These are phyloP conservation scores for Panthera leo DNA, from an alignment of 2,113 vertebrate genomes.

Conservation along the genomic window DNA sequence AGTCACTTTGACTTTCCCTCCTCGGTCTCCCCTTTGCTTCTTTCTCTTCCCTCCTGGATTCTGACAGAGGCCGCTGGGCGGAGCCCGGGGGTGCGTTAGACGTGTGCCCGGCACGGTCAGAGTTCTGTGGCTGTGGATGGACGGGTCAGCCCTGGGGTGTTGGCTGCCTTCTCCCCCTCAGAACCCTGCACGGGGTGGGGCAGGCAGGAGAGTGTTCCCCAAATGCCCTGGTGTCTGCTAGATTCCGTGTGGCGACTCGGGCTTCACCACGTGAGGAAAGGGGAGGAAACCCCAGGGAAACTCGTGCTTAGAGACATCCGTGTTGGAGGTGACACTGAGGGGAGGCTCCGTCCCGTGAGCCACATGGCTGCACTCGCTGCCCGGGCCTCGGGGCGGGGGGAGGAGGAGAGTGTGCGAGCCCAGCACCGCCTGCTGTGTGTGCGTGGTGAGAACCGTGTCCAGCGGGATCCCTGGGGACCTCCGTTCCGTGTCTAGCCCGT, in stretches of 20 bases:
- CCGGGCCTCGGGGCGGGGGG: rapidly evolving
- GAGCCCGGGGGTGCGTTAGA: rapidly evolving
- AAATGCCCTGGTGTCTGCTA: rapidly evolving
- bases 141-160: not conserved
- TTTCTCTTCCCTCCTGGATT: not conserved
- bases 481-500: rapidly evolving
- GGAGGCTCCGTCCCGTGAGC: rapidly evolving
- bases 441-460: not conserved
- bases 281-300: not conserved
- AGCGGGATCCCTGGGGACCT: not conserved
- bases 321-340: rapidly evolving
- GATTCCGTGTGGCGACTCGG: rapidly evolving
- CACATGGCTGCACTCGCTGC: rapidly evolving
- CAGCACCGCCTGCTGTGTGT: not conserved
- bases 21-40: not conserved
- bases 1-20: rapidly evolving
- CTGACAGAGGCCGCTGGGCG: rapidly evolving
- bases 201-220: rapidly evolving
- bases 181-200: rapidly evolving
- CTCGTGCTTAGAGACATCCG: rapidly evolving
- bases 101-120: rapidly evolving
- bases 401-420: not conserved
- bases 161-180: not conserved
- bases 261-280: rapidly evolving
- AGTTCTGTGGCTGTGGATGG: not conserved